Base-by-base conservation (phyloP, 2,113 vertebrate species). In the Lycaon pictus region DNA sequence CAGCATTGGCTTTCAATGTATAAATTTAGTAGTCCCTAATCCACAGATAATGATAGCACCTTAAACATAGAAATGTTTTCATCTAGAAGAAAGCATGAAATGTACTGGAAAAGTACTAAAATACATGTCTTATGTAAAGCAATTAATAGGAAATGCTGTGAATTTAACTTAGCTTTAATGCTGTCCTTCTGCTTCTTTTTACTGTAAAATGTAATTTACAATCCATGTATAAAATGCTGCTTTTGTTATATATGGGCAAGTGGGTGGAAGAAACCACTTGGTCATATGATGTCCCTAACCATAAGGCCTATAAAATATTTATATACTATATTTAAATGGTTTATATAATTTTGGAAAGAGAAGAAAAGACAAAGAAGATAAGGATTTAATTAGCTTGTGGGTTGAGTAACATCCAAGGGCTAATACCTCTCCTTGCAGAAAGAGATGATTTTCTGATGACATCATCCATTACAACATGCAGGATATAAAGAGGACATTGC, bases 311-410 rank as follows among this genome's bases (percentile, higher is more conserved):
- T 17, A 93, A 96, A 93, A 71, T 96, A 88, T 60, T 56, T 35
- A 48, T 29, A 29, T 12, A 58, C 25, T 86, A 22, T 35, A 81
- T 96, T 53, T 90, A 51, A 90, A 90, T 88, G 62, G 93, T 84
- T 90, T 87, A 35, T 85, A 84, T 48, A 93, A 88, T 90, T 80
- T 88, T 95, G 93, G 96, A 88, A 93, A 88, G 60, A 95, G 58
- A 97, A 95, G 87, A 95, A 71, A 94, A 88, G 65, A 89, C 25
- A 48, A 2, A 72, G 71, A 96, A 90, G 96, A 93, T 82, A 89
- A 97, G 96, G 74, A 96, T 97, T 88, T 97, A 89, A 97, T 97
- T 98, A 95, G 32, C 79, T 83, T 96, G 95, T 62, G 79, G 56
- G 92, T 77, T 98, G 96, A 96, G 43, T 55, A 92, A 97, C 76